Base-by-base conservation (phyloP, 2,888 invertebrate genomes). In the Acronicta psi region DNA sequence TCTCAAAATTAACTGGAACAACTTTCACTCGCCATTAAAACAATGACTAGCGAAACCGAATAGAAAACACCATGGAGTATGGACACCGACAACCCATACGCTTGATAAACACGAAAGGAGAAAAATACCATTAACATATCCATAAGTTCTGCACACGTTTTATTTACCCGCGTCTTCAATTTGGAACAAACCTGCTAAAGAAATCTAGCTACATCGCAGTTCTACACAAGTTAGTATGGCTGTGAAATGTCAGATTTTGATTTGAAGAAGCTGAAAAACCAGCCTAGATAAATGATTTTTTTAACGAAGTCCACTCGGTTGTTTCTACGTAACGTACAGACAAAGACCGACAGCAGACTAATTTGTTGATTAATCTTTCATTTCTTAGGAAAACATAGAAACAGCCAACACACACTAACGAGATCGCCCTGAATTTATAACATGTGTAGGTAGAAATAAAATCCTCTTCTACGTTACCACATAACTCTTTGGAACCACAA, bases 401-500 rank as follows among this genome's bases (percentile, higher is more conserved):
- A 34, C 6, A 31, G n/a, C 31, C n/a, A 10, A 5, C 29, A 29
- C 29, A 29, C 11, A 34, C n/a, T 7, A 34, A n/a, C 31, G 5
- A n/a, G 34, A 34, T 34, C 34, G 13, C 34, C 8, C n/a, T 6
- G 34, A 34, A n/a, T 34, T 34, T 34, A 34, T n/a, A 34, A 40
- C 20, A 6, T n/a, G n/a, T n/a, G n/a, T 10, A 31, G 16, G 29
- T 57, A 11, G 34, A 58, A 45, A 59, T 61, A 67, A 59, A 41
- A 42, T 53, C 55, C 47, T 40, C n/a, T 29, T 8, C 38, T 49
- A 59, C 29, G 44, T 29, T 40, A 50, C 40, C 40, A 41, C 50
- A 69, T 71, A 70, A 71, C 63, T 79, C 71, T 62, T 58, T 59
- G 51, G 66, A 69, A 74, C 72, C 75, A 79, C 82, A 83, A 84